Evolutionary conservation across 1,140 invertebrate genomes (phyloP).

Genomic region (Contarinia nasturtii): DNA sequence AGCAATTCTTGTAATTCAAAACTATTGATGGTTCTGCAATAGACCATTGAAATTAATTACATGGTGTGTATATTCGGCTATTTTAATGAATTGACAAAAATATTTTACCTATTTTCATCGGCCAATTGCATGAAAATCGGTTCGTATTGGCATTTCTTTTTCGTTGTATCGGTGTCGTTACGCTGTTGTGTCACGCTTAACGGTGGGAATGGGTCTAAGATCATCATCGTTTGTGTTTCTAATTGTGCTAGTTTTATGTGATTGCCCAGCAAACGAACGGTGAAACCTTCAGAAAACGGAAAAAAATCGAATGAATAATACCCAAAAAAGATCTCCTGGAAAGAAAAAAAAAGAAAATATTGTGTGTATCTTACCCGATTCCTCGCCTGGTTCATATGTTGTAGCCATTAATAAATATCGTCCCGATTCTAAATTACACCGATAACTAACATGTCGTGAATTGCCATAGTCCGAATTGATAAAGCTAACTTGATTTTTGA

Average conservation of each 20-base stretch:
- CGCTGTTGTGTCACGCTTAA: conserved; percentile 40
- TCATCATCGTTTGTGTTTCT: conserved; percentile 64
- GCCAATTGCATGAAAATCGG: conserved; percentile 76
- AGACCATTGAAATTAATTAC: background rate
- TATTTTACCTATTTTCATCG: conserved; percentile 44
- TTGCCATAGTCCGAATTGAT: conserved; percentile 86
- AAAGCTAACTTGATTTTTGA: conserved; percentile 73
- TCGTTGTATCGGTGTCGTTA: conserved; percentile 13
- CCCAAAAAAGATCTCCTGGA: background rate
- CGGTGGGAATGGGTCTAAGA: conserved; percentile 55
- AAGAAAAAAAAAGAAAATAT: background rate
- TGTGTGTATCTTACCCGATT: conserved; percentile 33
- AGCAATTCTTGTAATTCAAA: conserved; percentile 83
- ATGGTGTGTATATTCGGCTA: no score
- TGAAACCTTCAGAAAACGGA: conserved; percentile 10
- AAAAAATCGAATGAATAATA: background rate
- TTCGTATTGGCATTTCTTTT: conserved; percentile 54
- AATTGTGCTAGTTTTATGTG: conserved; percentile 15
- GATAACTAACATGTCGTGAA: conserved; percentile 64
- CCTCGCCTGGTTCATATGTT: conserved; percentile 78
- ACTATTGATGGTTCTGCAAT: conserved; percentile 57
- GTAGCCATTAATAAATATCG: conserved; percentile 75
- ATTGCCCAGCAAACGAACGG: conserved; percentile 18
- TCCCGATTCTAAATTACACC: conserved; percentile 65
- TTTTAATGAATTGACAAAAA: no score